Percentiles rank a stretch among this genome's conserved stretches.
Conservation (phyloP, 2,113 vertebrate genomes). For the Zeus faber region DNA sequence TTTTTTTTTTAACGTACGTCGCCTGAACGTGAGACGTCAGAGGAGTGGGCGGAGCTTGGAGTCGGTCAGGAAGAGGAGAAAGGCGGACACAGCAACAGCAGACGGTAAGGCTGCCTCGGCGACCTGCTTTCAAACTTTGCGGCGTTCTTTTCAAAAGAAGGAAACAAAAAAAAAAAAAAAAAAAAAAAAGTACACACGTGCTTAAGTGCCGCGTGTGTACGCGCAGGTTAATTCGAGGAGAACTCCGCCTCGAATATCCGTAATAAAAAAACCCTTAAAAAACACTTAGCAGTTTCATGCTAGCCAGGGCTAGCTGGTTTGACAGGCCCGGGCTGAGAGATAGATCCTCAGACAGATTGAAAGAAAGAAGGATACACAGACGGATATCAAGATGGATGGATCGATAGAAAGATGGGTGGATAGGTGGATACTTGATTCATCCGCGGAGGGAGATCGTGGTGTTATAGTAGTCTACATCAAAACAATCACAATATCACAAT, state of each 20-base stretch:
- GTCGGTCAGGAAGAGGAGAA: slow-evolving; percentile 70
- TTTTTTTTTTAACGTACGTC: too few species aligned
- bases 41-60: slow-evolving; percentile 51
- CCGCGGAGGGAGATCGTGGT: too few species aligned
- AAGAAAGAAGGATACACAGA: too few species aligned
- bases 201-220: not conserved
- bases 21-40: too few species aligned
- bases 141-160: not conserved
- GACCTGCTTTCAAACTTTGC: slow-evolving; percentile 18
- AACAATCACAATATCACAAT: too few species aligned
- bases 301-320: slow-evolving; percentile 54
- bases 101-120: slow-evolving; percentile 47
- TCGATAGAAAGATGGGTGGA: too few species aligned
- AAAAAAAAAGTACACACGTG: too few species aligned
- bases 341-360: too few species aligned
- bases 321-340: slow-evolving; percentile 56
- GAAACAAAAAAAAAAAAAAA: too few species aligned
- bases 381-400: too few species aligned
- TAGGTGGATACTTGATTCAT: too few species aligned
- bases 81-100: slow-evolving; percentile 65
- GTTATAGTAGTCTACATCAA: too few species aligned
- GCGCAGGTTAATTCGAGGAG: not conserved
- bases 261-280: not conserved
- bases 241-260: slow-evolving; percentile 12
- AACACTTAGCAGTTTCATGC: slow-evolving; percentile 42